Conservation (phyloP, 2,888 invertebrate species). For the Tuta absoluta region DNA sequence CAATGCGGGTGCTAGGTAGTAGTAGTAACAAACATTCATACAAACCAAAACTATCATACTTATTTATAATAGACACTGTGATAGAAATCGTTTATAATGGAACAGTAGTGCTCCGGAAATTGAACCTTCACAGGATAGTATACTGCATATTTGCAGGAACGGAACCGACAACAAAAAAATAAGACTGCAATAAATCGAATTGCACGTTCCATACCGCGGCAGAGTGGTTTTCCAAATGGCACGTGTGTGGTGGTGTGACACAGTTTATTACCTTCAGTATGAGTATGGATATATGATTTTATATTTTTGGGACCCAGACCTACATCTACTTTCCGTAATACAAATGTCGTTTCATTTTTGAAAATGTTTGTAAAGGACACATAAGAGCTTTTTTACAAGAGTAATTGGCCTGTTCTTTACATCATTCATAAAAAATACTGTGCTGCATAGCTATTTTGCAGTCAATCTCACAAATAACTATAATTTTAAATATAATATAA, state of each 20-base stretch:
- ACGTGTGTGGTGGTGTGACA: background rate
- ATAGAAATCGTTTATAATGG: slow-evolving; percentile 17
- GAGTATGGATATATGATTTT: background rate
- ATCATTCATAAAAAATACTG: no score
- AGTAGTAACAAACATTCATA: no score
- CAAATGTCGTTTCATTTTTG: background rate
- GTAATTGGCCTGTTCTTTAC: no score
- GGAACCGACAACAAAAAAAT: background rate
- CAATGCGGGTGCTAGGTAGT: no score
- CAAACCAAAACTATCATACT: no score
- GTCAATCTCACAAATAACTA: no score
- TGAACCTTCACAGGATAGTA: slow-evolving; percentile 14
- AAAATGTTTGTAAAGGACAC: background rate
- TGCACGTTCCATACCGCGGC: background rate
- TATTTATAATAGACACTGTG: background rate
- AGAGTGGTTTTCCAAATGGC: slow-evolving; percentile 10
- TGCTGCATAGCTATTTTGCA: no score
- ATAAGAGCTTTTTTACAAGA: no score
- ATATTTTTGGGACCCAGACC: background rate
- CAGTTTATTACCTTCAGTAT: background rate
- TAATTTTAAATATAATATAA: no score
- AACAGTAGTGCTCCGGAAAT: slow-evolving; percentile 6
- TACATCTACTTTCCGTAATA: background rate
- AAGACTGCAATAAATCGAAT: slow-evolving; percentile 9
- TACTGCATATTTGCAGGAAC: slow-evolving; percentile 16